Percentiles rank a stretch among this genome's conserved stretches.
Evolutionary conservation across 1,140 invertebrate species (phyloP).

Genomic region (Drosophila carrolli): DNA sequence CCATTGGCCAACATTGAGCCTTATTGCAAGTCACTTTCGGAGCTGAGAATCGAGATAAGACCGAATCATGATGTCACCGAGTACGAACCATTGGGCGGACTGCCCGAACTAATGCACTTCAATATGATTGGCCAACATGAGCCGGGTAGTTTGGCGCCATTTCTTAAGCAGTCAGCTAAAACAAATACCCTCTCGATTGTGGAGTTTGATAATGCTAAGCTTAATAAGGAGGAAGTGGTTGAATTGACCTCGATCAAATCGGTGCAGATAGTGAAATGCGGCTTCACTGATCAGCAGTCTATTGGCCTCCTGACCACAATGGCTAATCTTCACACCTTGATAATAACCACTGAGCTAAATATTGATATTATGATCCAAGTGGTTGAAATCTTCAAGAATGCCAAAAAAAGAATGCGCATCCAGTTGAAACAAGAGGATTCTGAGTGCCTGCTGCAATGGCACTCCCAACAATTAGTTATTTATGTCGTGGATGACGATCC

Average conservation of each 20-base stretch:
- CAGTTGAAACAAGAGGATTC: neutral
- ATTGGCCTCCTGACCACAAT: neutral
- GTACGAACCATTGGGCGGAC: too few relatives aligned
- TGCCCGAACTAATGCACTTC: too few relatives aligned
- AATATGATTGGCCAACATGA: too few relatives aligned
- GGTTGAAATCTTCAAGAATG: neutral
- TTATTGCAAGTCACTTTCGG: neutral
- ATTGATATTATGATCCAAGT: neutral
- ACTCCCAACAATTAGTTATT: neutral
- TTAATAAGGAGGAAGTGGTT: neutral
- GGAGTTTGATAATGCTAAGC: too few relatives aligned
- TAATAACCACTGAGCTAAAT: neutral
- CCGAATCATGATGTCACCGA: neutral
- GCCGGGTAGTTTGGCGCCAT: too few relatives aligned
- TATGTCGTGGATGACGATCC: neutral
- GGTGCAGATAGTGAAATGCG: neutral
- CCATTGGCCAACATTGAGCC: neutral
- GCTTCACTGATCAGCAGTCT: neutral
- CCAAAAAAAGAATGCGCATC: neutral
- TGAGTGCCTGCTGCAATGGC: neutral
- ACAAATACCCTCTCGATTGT: too few relatives aligned
- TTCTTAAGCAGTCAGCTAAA: too few relatives aligned
- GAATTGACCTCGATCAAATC: neutral
- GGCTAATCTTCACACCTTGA: neutral
- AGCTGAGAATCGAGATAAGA: neutral